These are phyloP conservation scores for Melanotaenia maccullochi DNA, from an alignment of 2,797 vertebrate genomes.

Conservation along the genomic window DNA sequence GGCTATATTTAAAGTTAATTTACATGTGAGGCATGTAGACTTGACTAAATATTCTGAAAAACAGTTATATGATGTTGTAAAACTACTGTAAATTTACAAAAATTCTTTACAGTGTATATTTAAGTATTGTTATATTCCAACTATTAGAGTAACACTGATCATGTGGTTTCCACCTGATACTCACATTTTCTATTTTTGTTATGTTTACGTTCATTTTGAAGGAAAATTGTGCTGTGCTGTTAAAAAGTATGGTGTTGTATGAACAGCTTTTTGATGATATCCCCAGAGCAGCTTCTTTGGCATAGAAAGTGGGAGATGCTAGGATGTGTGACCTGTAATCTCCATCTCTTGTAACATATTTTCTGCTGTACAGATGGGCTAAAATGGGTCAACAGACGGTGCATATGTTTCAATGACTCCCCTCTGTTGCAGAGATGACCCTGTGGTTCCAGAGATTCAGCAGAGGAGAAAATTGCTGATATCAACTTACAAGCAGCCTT, in stretches of 20 bases:
- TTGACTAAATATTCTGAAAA: not conserved
- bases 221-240: not conserved
- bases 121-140: not conserved
- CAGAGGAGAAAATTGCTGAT: slow-evolving; percentile 49
- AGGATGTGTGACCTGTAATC: slow-evolving; percentile 13
- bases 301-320: slow-evolving; percentile 2
- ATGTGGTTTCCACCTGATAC: not conserved
- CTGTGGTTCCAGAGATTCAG: slow-evolving; percentile 35
- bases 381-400: slow-evolving; percentile 70
- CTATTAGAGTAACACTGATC: not conserved
- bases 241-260: slow-evolving; percentile 1
- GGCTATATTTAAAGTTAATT: not conserved
- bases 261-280: slow-evolving; percentile 1
- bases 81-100: not conserved
- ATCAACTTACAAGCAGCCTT: slow-evolving; percentile 31
- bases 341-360: not conserved
- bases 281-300: not conserved
- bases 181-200: not conserved
- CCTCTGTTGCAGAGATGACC: slow-evolving; percentile 56
- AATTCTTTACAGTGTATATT: not conserved
- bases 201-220: slow-evolving; percentile 1
- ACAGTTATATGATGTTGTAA: not conserved
- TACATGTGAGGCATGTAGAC: not conserved
- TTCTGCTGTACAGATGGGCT: slow-evolving; percentile 59
- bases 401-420: slow-evolving; percentile 58